Evolutionary conservation across 2,113 vertebrate species (phyloP).

Genomic region (Formicarius rufipectus): DNA sequence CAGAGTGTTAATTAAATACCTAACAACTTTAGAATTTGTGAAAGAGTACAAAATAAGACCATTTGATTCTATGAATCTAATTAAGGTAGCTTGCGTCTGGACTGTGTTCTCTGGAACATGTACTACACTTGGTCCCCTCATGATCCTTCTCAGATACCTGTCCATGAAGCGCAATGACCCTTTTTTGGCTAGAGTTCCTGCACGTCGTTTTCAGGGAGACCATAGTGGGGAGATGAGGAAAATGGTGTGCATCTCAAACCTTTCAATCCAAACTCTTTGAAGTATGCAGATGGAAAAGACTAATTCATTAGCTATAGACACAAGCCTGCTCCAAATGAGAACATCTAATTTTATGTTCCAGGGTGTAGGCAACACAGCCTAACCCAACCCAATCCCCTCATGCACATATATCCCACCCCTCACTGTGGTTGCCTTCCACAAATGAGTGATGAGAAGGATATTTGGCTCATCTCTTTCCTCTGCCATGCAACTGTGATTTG

Average conservation of each 20-base stretch:
- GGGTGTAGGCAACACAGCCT: not conserved
- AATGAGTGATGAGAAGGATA: not conserved
- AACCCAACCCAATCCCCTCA: fast-evolving
- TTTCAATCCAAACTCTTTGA: not conserved
- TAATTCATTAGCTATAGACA: not conserved
- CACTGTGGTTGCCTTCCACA: not conserved
- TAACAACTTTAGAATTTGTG: not conserved
- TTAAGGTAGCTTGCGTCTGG: not conserved
- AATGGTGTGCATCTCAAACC: not conserved
- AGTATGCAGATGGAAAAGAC: not conserved
- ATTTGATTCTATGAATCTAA: not conserved
- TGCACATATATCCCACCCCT: not conserved
- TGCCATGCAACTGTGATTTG: not conserved
- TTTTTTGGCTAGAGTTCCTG: not conserved
- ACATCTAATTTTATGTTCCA: not conserved
- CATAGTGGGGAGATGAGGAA: not conserved
- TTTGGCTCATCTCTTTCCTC: not conserved
- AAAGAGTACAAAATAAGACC: not conserved
- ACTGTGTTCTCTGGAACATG: not conserved
- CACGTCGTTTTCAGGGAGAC: not conserved
- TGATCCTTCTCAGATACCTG: not conserved
- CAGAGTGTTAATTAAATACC: conserved; percentile 15
- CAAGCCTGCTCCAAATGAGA: not conserved
- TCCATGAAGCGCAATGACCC: fast-evolving
- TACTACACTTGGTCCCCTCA: not conserved